Conservation (phyloP, 2,797 vertebrate genomes). For the Vireo griseus region DNA sequence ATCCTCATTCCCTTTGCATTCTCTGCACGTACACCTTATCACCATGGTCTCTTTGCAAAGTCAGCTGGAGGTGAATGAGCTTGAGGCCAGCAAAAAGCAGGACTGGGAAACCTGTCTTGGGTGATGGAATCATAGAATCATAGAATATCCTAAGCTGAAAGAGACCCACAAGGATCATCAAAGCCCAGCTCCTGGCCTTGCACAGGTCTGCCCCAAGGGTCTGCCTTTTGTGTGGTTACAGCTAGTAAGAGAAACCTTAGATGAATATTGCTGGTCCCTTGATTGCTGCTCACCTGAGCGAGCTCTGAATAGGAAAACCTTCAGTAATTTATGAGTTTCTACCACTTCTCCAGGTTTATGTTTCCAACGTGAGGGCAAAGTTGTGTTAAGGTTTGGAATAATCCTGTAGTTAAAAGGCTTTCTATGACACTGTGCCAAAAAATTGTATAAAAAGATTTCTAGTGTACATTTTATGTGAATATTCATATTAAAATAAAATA, state of each 20-base stretch:
- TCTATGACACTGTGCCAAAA: not conserved
- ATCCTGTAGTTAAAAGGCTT: not conserved
- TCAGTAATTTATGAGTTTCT: rapidly evolving
- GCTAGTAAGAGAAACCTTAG: not conserved
- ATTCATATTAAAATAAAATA: not conserved
- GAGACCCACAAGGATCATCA: rapidly evolving
- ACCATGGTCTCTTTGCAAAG: rapidly evolving
- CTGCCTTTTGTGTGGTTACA: not conserved
- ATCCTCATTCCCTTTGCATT: not conserved
- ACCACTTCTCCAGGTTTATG: not conserved
- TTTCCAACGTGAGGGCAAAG: not conserved
- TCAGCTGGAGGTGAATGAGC: not conserved
- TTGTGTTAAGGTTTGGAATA: not conserved
- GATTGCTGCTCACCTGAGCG: too few species aligned
- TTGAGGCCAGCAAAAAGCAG: not conserved
- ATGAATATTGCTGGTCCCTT: not conserved
- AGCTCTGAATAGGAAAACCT: not conserved
- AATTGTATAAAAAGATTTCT: not conserved
- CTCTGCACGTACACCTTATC: rapidly evolving
- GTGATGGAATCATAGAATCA: not conserved
- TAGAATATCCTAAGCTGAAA: not conserved
- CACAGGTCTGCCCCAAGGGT: too few species aligned
- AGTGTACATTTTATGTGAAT: not conserved
- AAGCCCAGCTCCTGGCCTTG: not conserved
- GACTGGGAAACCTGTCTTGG: not conserved